A percentile compares a stretch with the other conserved stretches of the same genome.
phyloP scores from a whole-genome alignment of 2,113 vertebrate genomes.

The Strix aluco region DNA sequence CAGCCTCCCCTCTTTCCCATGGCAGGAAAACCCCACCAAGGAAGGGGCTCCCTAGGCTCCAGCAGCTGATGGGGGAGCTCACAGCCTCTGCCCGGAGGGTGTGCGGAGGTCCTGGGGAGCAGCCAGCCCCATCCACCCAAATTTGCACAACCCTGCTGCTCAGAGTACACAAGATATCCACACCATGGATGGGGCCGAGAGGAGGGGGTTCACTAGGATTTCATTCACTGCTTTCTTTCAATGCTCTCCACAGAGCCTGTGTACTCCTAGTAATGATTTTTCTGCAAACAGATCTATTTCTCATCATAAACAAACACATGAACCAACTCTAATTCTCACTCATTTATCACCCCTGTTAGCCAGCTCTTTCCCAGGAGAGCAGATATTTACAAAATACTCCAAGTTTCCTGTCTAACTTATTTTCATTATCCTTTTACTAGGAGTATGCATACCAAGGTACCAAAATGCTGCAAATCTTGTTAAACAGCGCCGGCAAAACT shows the following conservation, averaged over 20 bases:
- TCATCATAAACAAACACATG: not conserved
- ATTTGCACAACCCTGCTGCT: fast-evolving
- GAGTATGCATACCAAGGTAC: not conserved
- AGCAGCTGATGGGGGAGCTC: not conserved
- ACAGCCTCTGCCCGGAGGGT: fast-evolving
- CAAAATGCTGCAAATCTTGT: not conserved
- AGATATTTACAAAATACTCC: not conserved
- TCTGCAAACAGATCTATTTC: not conserved
- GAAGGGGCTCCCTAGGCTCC: not conserved
- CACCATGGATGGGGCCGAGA: not conserved
- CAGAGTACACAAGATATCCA: fast-evolving
- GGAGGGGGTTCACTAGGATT: not conserved
- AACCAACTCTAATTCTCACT: not conserved
- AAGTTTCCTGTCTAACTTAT: not conserved
- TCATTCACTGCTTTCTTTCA: not conserved
- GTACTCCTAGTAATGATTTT: not conserved
- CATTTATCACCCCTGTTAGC: slow-evolving; percentile 24
- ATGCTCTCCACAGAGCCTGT: not conserved
- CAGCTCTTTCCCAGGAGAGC: not conserved
- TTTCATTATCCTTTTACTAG: not conserved
- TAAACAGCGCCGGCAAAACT: not conserved
- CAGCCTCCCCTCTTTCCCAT: not conserved
- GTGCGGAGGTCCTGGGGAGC: not conserved
- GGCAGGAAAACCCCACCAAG: not conserved
- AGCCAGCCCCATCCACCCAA: not conserved